Percentiles rank a stretch among this genome's conserved stretches.
Conservation (phyloP, 2,113 vertebrate species). For the Fregetta grallaria region DNA sequence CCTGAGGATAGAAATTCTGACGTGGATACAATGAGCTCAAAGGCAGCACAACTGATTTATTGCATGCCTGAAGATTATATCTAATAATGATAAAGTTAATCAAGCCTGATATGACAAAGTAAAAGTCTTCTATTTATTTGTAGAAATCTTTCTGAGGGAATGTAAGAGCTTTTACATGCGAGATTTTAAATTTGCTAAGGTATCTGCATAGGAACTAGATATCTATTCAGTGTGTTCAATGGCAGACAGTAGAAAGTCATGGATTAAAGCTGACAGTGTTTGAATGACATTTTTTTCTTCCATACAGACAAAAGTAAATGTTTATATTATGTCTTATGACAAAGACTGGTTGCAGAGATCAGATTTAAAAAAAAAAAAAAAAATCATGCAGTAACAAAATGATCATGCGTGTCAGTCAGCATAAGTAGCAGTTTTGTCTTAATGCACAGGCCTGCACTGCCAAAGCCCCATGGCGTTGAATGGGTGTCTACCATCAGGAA, state of each 20-base stretch:
- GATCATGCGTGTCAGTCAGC: not conserved
- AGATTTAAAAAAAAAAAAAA: too few species aligned
- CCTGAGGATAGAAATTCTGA: not conserved
- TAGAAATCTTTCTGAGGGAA: not conserved
- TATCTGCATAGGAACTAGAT: not conserved
- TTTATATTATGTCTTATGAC: not conserved
- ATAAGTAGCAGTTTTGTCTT: not conserved
- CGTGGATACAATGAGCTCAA: not conserved
- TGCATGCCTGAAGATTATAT: not conserved
- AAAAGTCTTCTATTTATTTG: not conserved
- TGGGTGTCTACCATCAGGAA: not conserved
- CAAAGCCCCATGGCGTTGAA: not conserved
- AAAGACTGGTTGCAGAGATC: not conserved
- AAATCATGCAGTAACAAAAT: not conserved
- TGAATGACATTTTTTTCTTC: not conserved
- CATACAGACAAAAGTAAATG: not conserved
- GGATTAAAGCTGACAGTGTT: not conserved
- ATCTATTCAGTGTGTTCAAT: not conserved
- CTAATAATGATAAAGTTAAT: not conserved
- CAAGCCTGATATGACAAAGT: not conserved
- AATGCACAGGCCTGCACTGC: not conserved
- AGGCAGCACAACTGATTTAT: not conserved
- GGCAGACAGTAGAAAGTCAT: not conserved
- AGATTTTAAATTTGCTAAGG: not conserved
- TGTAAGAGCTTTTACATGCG: not conserved